phyloP scores from a whole-genome alignment of 1,140 invertebrate species.

The Cepaea nemoralis region DNA sequence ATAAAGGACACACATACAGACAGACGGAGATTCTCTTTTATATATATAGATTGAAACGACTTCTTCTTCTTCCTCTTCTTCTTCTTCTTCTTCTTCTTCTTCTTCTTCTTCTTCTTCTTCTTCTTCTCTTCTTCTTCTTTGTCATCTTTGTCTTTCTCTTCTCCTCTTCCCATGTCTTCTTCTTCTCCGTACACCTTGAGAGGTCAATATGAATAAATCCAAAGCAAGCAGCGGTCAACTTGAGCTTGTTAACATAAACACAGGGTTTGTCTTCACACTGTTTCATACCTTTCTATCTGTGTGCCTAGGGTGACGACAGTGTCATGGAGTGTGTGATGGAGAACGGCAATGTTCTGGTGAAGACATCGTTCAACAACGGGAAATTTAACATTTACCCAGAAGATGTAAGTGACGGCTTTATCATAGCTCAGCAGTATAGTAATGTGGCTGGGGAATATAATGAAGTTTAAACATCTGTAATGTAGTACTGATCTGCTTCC shows the following conservation, averaged over 20 bases:
- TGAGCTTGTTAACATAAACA: background rate
- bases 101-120: background rate
- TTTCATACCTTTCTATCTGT: background rate
- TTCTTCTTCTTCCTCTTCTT: no score
- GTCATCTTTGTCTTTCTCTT: no score
- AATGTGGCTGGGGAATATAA: no score
- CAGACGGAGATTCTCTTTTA: no score
- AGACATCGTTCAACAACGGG: conserved; percentile 33
- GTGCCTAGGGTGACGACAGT: conserved; percentile 26
- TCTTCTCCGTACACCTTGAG: background rate
- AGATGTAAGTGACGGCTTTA: conserved; percentile 32
- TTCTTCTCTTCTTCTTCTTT: no score
- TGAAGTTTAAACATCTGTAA: no score
- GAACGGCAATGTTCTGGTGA: conserved; percentile 6
- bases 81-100: no score
- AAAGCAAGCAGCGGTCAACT: background rate
- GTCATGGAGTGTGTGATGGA: conserved; percentile 39
- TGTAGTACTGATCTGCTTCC: no score
- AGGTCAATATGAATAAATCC: background rate
- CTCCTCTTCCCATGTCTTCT: no score
- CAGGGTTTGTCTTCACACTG: background rate
- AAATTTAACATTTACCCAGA: conserved; percentile 31
- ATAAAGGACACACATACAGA: no score
- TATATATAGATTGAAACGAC: no score
- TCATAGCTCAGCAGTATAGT: no score